phyloP scores from a whole-genome alignment of 1,140 invertebrate species.

The Euura lappo region DNA sequence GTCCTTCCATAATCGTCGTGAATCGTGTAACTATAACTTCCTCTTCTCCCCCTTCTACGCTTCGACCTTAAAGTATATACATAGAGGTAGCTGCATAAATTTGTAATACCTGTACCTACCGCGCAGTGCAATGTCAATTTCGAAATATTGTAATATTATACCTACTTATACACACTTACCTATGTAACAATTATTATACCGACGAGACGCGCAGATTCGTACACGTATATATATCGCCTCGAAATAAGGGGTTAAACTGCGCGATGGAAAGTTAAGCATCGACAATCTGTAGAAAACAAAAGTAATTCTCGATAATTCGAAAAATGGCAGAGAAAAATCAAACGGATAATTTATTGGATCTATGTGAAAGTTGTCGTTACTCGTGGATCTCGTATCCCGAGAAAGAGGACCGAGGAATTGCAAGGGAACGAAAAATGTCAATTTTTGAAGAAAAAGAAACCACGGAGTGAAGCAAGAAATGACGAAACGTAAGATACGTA shows the following conservation, averaged over 20 bases:
- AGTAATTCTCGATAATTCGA: not conserved
- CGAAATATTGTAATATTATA: too few relatives aligned
- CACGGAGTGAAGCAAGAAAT: not conserved
- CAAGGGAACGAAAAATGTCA: not conserved
- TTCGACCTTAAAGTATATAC: not conserved
- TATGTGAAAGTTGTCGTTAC: not conserved
- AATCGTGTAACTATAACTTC: not conserved
- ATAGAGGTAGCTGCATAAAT: too few relatives aligned
- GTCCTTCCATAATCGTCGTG: constrained; percentile 33
- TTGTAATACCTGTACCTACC: too few relatives aligned
- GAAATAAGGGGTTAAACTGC: too few relatives aligned
- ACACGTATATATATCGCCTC: too few relatives aligned
- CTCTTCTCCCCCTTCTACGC: not conserved
- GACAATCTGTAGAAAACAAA: constrained; percentile 47
- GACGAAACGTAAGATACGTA: too few relatives aligned
- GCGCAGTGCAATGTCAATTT: too few relatives aligned
- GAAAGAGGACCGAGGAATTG: too few relatives aligned
- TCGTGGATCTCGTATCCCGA: not conserved
- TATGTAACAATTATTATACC: too few relatives aligned
- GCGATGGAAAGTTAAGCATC: constrained; percentile 58
- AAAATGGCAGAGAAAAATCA: not conserved
- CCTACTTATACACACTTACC: too few relatives aligned
- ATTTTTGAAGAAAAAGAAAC: not conserved
- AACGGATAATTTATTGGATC: not conserved
- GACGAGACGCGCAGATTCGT: too few relatives aligned